Evolutionary conservation across 2,113 vertebrate genomes (phyloP).

Genomic region (Hydrochoerus hydrochaeris): DNA sequence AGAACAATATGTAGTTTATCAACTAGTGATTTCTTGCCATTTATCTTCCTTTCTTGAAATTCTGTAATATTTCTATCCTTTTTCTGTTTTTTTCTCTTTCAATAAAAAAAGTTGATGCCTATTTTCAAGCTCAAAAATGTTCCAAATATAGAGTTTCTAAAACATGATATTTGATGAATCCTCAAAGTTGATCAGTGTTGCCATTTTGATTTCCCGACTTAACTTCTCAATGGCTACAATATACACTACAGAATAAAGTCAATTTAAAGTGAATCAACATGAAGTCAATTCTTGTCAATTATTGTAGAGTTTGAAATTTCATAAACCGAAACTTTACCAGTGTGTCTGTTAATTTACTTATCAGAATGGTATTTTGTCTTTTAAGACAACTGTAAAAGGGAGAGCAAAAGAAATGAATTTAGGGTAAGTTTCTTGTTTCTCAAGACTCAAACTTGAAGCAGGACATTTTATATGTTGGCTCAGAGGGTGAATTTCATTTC

Average conservation of each 20-base stretch:
- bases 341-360: slow-evolving; percentile 62
- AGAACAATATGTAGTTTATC: too few species aligned
- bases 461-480: slow-evolving; percentile 39
- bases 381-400: slow-evolving; percentile 40
- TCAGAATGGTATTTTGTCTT: slow-evolving; percentile 55
- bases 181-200: slow-evolving; percentile 42
- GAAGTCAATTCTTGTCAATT: slow-evolving; percentile 70
- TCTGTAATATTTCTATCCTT: too few species aligned
- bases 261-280: slow-evolving; percentile 61
- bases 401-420: slow-evolving; percentile 41
- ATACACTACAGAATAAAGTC: slow-evolving; percentile 13
- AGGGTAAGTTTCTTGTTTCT: neutral
- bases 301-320: slow-evolving; percentile 58
- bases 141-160: slow-evolving; percentile 48
- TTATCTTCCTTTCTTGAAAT: too few species aligned
- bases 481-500: slow-evolving; percentile 66
- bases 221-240: slow-evolving; percentile 44
- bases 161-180: slow-evolving; percentile 42
- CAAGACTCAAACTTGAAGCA: slow-evolving; percentile 48
- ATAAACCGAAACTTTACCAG: slow-evolving; percentile 64
- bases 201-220: slow-evolving; percentile 61
- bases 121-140: slow-evolving; percentile 28
- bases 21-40: too few species aligned
- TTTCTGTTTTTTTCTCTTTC: too few species aligned
- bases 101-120: neutral